These are phyloP conservation scores for Orientallactaga bullata DNA, from an alignment of 2,113 vertebrate species.

Conservation along the genomic window DNA sequence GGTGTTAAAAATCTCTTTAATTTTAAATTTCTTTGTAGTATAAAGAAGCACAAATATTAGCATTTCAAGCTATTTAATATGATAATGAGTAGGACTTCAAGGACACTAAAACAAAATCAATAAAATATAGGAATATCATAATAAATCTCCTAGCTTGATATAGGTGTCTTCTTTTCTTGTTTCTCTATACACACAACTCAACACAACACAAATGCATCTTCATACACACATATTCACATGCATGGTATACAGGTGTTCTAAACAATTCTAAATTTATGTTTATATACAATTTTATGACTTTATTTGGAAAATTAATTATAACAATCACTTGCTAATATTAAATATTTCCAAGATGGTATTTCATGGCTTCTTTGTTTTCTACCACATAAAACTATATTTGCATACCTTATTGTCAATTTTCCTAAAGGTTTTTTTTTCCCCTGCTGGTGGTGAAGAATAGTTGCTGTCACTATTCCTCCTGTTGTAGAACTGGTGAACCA, in stretches of 20 bases:
- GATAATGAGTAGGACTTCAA: background rate
- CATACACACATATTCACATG: background rate
- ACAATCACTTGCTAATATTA: background rate
- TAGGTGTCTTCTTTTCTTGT: background rate
- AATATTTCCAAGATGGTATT: background rate
- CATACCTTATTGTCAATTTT: background rate
- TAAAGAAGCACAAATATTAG: background rate
- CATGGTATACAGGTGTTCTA: background rate
- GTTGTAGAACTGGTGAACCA: no score
- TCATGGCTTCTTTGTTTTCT: background rate
- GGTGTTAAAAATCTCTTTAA: no score
- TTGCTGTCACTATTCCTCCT: background rate
- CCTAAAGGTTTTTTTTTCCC: background rate
- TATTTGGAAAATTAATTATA: background rate
- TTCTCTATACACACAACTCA: background rate
- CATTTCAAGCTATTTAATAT: background rate
- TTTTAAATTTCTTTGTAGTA: slow-evolving; percentile 20
- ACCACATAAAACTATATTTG: background rate
- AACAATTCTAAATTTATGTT: slow-evolving; percentile 16
- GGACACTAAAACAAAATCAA: slow-evolving; percentile 23
- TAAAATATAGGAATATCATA: background rate
- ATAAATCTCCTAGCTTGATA: slow-evolving; percentile 3
- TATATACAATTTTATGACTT: slow-evolving; percentile 2
- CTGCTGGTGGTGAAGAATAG: background rate
- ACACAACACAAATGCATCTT: background rate